Percentiles rank a stretch among this genome's conserved stretches.
These are phyloP conservation scores for Lepidocolaptes lacrymiger DNA, from an alignment of 2,797 vertebrate genomes.

Conservation along the genomic window DNA sequence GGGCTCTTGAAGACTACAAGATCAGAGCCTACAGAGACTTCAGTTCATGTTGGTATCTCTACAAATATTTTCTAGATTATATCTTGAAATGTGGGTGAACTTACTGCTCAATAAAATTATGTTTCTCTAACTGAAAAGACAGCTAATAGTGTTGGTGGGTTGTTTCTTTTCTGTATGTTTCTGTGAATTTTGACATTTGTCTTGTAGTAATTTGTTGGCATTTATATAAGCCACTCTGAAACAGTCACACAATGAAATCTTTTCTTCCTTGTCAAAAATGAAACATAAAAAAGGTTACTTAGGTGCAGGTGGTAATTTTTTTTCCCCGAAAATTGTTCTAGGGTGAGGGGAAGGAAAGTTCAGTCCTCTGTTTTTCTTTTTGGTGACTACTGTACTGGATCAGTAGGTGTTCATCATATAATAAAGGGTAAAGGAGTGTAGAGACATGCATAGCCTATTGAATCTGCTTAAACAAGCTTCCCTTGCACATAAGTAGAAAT, in stretches of 20 bases:
- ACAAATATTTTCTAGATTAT: neutral
- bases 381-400: neutral
- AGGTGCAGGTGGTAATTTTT: neutral
- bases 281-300: neutral
- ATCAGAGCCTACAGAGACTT: neutral
- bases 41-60: neutral
- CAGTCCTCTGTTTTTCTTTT: neutral
- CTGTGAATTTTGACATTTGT: neutral
- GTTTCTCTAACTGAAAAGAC: neutral
- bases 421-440: neutral
- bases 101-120: neutral
- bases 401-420: neutral
- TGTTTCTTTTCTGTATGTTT: neutral
- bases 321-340: neutral
- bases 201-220: neutral
- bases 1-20: neutral
- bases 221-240: neutral
- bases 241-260: neutral
- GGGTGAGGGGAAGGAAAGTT: neutral
- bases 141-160: neutral
- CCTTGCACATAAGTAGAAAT: neutral
- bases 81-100: neutral
- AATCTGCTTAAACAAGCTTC: neutral
- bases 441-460: neutral
- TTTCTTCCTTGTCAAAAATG: neutral